Percentiles rank a stretch among this genome's conserved stretches.
Conservation (phyloP, 2,113 vertebrate species). For the Epinephelus cyanopodus region DNA sequence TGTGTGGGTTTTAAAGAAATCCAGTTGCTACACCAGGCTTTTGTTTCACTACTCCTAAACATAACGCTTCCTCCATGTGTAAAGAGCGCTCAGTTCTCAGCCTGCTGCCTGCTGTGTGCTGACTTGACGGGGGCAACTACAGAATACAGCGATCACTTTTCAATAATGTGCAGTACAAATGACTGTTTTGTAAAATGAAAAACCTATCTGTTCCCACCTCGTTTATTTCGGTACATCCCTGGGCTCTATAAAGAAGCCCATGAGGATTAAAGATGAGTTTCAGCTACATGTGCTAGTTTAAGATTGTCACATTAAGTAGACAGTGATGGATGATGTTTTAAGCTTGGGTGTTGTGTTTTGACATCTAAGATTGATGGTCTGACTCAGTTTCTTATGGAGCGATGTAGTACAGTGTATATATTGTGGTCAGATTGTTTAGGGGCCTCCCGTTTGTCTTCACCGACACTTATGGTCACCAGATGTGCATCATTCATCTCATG, state of each 20-base stretch:
- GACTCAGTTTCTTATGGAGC: not conserved
- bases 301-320: constrained; percentile 17
- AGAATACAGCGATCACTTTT: too few species aligned
- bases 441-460: constrained; percentile 19
- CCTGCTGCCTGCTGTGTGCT: too few species aligned
- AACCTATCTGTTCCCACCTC: too few species aligned
- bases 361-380: constrained; percentile 42
- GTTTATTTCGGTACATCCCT: too few species aligned
- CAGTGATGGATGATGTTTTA: constrained; percentile 31
- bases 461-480: constrained; percentile 56
- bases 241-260: not conserved
- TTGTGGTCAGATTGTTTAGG: constrained; percentile 15
- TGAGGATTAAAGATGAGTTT: not conserved
- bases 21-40: too few species aligned
- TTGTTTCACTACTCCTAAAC: too few species aligned
- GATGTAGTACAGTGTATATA: not conserved
- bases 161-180: too few species aligned
- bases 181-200: too few species aligned
- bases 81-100: too few species aligned
- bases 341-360: constrained; percentile 35
- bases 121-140: too few species aligned
- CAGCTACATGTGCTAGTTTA: not conserved
- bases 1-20: too few species aligned
- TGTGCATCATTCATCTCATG: constrained; percentile 30
- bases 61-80: too few species aligned